These are phyloP conservation scores for Acomys russatus DNA, from an alignment of 2,797 vertebrate genomes.

Conservation along the genomic window DNA sequence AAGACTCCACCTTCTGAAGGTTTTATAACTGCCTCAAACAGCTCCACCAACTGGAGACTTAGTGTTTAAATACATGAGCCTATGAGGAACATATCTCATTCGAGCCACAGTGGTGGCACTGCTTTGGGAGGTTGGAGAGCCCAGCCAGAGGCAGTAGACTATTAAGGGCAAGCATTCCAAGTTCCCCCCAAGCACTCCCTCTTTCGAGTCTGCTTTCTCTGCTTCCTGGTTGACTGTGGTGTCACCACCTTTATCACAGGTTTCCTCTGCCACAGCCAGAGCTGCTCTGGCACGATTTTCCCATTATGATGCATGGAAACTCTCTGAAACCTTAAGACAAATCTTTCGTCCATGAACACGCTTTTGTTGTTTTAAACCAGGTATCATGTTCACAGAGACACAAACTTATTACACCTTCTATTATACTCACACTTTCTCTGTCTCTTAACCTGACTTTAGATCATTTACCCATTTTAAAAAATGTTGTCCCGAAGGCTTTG, in stretches of 20 bases:
- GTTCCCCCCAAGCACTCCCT: too few relatives aligned
- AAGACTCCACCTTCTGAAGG: not conserved
- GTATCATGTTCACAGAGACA: not conserved
- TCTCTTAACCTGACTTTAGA: not conserved
- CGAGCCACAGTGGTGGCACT: not conserved
- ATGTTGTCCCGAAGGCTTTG: not conserved
- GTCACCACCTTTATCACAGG: not conserved
- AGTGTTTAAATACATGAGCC: not conserved
- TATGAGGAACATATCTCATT: not conserved
- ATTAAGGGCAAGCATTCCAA: not conserved
- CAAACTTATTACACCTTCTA: not conserved
- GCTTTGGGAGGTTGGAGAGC: not conserved
- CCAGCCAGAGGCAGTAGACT: too few relatives aligned
- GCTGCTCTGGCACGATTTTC: not conserved
- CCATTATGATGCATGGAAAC: not conserved
- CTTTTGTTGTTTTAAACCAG: not conserved
- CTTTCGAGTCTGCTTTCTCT: not conserved
- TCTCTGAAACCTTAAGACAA: not conserved
- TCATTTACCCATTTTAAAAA: not conserved
- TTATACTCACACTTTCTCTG: not conserved
- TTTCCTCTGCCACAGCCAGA: not conserved
- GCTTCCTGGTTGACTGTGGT: not conserved
- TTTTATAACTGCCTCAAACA: not conserved
- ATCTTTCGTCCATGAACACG: not conserved
- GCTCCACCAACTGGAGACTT: not conserved